phyloP scores from a whole-genome alignment of 1,140 invertebrate species.

The Heliconius himera region DNA sequence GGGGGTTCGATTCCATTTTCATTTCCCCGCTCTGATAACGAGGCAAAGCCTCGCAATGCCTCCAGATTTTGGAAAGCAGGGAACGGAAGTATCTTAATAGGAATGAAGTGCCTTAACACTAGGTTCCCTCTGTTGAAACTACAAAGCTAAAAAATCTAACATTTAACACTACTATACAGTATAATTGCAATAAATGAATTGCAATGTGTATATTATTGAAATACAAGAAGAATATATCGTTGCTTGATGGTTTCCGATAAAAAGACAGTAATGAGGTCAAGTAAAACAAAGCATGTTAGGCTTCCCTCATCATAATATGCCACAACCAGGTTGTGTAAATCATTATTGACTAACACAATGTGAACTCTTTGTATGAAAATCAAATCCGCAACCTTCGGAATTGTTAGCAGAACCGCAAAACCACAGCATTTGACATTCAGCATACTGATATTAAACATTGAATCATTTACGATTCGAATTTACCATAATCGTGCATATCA shows the following conservation, averaged over 20 bases:
- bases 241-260: background rate
- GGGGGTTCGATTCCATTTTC: too few relatives aligned
- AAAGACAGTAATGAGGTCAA: background rate
- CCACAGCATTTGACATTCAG: background rate
- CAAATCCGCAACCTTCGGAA: background rate
- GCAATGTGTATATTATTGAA: background rate
- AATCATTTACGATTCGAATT: background rate
- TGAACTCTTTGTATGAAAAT: background rate
- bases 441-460: background rate
- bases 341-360: background rate
- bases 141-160: too few relatives aligned
- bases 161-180: too few relatives aligned
- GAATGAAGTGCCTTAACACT: too few relatives aligned
- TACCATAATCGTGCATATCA: slow-evolving; percentile 12
- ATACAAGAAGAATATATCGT: background rate
- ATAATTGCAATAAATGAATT: background rate
- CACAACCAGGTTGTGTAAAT: background rate
- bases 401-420: background rate
- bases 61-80: too few relatives aligned
- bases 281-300: background rate
- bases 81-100: too few relatives aligned
- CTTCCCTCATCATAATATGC: background rate
- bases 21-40: too few relatives aligned
- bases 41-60: too few relatives aligned
- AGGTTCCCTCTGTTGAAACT: too few relatives aligned